A percentile compares a stretch with the other conserved stretches of the same genome.
Evolutionary conservation across 1,140 invertebrate species (phyloP).

Genomic region (Diuraphis noxia): DNA sequence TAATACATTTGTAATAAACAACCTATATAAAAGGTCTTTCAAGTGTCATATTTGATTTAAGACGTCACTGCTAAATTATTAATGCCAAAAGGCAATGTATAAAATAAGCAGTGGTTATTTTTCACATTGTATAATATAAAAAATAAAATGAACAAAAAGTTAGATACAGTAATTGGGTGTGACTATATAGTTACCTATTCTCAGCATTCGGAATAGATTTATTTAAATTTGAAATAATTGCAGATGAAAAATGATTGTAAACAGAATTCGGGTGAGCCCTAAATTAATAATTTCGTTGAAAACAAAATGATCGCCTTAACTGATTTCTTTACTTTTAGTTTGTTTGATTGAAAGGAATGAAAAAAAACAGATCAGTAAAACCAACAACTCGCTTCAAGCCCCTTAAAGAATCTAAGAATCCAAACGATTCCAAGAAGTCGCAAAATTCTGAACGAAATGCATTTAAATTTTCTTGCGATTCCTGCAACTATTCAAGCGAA

Average conservation of each 20-base stretch:
- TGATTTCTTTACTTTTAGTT: not conserved
- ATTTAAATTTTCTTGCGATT: not conserved
- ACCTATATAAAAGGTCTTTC: not conserved
- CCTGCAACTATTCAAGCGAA: not conserved
- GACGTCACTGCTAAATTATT: not conserved
- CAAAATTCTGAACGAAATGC: not conserved
- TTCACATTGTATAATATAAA: not conserved
- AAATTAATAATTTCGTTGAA: not conserved
- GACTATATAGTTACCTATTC: not conserved
- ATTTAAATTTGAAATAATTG: not conserved
- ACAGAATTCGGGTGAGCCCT: not conserved
- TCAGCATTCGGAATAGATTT: not conserved
- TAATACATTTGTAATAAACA: not conserved
- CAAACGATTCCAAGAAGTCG: not conserved
- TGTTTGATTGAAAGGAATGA: too few species aligned
- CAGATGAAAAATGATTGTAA: not conserved
- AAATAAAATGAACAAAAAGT: not conserved
- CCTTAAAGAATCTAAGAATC: not conserved
- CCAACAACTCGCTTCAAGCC: not conserved
- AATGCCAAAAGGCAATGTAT: not conserved
- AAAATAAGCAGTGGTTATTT: not conserved
- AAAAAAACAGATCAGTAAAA: not conserved
- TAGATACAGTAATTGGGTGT: not conserved
- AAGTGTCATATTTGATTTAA: not conserved
- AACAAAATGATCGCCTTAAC: not conserved